A percentile compares a stretch with the other conserved stretches of the same genome.
phyloP scores from a whole-genome alignment of 2,888 invertebrate genomes.

The Synergus laeviventris region DNA sequence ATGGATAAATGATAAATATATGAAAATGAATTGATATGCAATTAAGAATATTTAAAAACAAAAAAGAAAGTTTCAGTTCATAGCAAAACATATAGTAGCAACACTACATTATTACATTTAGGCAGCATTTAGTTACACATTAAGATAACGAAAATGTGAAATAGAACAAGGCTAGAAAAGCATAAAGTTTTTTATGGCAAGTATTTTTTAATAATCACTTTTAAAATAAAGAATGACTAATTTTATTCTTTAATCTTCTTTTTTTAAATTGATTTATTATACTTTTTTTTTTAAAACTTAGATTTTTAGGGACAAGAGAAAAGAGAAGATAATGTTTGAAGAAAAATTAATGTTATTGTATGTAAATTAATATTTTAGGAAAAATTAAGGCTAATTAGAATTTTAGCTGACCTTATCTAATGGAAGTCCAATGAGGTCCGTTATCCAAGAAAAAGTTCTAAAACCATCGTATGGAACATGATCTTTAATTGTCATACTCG shows the following conservation, averaged over 20 bases:
- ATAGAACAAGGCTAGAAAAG: background rate
- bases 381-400: background rate
- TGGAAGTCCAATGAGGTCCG: background rate
- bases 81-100: background rate
- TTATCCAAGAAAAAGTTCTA: background rate
- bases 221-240: background rate
- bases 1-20: background rate
- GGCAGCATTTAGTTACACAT: background rate
- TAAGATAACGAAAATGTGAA: background rate
- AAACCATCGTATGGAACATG: background rate
- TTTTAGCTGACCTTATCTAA: constrained; percentile 9
- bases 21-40: too few relatives aligned
- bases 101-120: background rate
- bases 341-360: too few relatives aligned
- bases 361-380: too few relatives aligned
- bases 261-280: too few relatives aligned
- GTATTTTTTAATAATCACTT: background rate
- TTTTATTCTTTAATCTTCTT: too few relatives aligned
- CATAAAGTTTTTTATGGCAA: background rate
- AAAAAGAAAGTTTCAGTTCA: background rate
- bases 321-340: too few relatives aligned
- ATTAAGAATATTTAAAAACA: background rate
- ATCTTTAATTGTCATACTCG: background rate
- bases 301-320: too few relatives aligned
- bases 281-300: too few relatives aligned